Conservation (phyloP, 1,140 invertebrate species). For the Triops cancriformis region DNA sequence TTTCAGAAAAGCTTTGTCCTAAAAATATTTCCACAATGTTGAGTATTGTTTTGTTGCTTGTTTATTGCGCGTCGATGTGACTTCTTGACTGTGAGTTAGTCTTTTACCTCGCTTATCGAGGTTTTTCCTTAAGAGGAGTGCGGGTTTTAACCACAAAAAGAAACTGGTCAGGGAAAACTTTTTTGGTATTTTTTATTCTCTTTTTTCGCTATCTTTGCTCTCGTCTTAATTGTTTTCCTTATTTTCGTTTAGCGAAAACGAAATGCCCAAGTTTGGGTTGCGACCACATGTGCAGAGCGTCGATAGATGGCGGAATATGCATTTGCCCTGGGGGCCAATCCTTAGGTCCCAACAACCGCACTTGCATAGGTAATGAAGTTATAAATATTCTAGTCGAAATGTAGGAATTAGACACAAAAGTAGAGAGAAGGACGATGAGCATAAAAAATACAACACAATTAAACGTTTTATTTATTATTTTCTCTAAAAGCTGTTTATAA, state of each 20-base stretch:
- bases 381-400: neutral
- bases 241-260: slow-evolving; percentile 51
- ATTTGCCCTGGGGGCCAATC: slow-evolving; percentile 67
- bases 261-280: slow-evolving; percentile 72
- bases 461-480: neutral
- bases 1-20: too few relatives aligned
- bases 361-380: slow-evolving; percentile 59
- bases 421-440: too few relatives aligned
- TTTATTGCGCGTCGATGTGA: too few relatives aligned
- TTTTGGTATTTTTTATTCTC: slow-evolving; percentile 33
- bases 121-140: neutral
- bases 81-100: too few relatives aligned
- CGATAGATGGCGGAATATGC: slow-evolving; percentile 78
- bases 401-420: neutral
- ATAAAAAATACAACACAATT: too few relatives aligned
- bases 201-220: neutral
- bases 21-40: too few relatives aligned
- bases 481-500: neutral
- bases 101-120: slow-evolving; percentile 28
- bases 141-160: too few relatives aligned
- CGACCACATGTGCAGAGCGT: slow-evolving; percentile 80
- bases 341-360: slow-evolving; percentile 63
- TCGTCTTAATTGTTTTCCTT: neutral
- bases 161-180: neutral
- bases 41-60: neutral